Evolutionary conservation across 2,888 invertebrate species (phyloP).

Genomic region (Escarpia spicata): DNA sequence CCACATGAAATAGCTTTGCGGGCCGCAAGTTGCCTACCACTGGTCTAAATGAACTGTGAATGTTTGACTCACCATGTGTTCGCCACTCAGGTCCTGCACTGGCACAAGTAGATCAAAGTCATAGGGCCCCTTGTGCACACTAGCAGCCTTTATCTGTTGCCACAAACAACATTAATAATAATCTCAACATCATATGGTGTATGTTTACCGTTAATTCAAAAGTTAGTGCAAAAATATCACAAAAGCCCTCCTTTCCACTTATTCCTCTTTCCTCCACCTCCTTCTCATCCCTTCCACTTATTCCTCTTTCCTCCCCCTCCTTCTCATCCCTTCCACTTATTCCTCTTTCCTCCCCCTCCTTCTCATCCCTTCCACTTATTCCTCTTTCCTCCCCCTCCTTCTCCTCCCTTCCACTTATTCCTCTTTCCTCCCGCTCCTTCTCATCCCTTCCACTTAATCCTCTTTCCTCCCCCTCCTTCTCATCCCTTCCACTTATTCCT

Average conservation of each 20-base stretch:
- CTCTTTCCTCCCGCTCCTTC: not conserved
- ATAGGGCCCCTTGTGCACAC: constrained; percentile 95
- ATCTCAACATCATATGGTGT: not conserved
- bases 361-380: constrained; percentile 48
- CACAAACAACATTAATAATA: constrained; percentile 13
- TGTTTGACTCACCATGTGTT: constrained; percentile 34
- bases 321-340: no score
- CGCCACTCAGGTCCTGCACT: constrained; percentile 79
- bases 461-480: not conserved
- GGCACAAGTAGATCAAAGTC: constrained; percentile 93
- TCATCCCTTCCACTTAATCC: not conserved
- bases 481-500: not conserved
- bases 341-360: constrained; percentile 40
- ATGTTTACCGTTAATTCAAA: not conserved
- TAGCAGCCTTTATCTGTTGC: constrained; percentile 87
- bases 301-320: no score
- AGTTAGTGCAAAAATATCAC: no score
- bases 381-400: not conserved
- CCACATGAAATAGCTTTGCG: no score
- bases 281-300: no score
- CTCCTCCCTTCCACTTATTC: not conserved
- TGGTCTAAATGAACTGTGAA: not conserved
- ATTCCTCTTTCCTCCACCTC: no score
- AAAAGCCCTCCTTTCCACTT: constrained; percentile 47
- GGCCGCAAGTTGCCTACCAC: no score